These are phyloP conservation scores for Arnoldichthys spilopterus DNA, from an alignment of 2,797 vertebrate genomes.

Conservation along the genomic window DNA sequence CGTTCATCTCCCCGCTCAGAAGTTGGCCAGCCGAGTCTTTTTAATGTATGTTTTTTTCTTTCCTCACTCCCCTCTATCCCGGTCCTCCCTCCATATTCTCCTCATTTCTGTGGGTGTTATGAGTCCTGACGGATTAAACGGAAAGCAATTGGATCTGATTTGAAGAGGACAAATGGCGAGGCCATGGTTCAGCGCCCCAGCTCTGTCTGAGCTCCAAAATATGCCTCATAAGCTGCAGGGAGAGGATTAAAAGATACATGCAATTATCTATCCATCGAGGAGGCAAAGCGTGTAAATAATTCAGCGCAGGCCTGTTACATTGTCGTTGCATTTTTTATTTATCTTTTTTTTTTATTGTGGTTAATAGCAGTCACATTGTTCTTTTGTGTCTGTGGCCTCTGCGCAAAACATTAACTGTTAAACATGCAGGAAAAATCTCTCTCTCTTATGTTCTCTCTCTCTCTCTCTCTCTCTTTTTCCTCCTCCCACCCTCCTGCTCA, in stretches of 20 bases:
- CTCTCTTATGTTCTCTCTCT: slow-evolving; percentile 59
- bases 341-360: slow-evolving; percentile 20
- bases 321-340: slow-evolving; percentile 18
- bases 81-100: slow-evolving; percentile 16
- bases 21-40: neutral
- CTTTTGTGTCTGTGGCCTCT: slow-evolving; percentile 4
- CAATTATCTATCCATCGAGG: slow-evolving; percentile 41
- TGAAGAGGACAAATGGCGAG: slow-evolving; percentile 31
- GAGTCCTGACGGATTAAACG: slow-evolving; percentile 32
- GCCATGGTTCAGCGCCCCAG: slow-evolving; percentile 22
- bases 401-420: slow-evolving; percentile 40
- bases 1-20: neutral
- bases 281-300: slow-evolving; percentile 38
- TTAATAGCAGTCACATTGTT: slow-evolving; percentile 12
- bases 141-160: slow-evolving; percentile 33
- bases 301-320: slow-evolving; percentile 27
- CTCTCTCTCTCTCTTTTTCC: slow-evolving; percentile 33
- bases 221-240: slow-evolving; percentile 14
- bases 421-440: slow-evolving; percentile 20
- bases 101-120: neutral
- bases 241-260: slow-evolving; percentile 36
- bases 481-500: neutral
- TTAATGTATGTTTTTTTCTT: neutral
- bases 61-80: neutral
- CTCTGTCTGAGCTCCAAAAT: slow-evolving; percentile 7